Conservation (phyloP, 2,113 vertebrate species). For the Chloroceryle aenea region DNA sequence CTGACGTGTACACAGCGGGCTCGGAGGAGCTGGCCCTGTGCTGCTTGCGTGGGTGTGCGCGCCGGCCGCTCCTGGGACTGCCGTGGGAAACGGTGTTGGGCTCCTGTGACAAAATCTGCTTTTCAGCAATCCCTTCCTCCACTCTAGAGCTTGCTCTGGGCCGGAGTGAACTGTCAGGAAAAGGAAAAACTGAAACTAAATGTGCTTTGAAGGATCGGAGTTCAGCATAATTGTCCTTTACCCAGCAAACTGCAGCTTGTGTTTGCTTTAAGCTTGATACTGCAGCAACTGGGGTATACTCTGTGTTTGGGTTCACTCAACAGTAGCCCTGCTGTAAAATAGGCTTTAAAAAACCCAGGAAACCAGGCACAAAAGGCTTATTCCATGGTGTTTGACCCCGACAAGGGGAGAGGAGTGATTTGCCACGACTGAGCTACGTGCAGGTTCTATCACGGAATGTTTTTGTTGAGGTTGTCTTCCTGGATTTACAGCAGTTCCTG, state of each 20-base stretch:
- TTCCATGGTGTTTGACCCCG: background rate
- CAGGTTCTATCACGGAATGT: accelerated
- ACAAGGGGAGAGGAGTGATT: background rate
- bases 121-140: background rate
- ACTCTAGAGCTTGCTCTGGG: background rate
- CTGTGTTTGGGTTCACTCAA: background rate
- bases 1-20: background rate
- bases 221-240: background rate
- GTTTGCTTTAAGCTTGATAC: background rate
- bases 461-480: background rate
- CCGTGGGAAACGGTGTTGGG: background rate
- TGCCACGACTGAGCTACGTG: accelerated
- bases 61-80: background rate
- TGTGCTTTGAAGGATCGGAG: no score
- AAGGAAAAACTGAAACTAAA: accelerated
- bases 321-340: background rate
- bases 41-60: accelerated
- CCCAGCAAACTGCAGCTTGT: background rate
- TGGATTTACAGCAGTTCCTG: accelerated
- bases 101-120: background rate
- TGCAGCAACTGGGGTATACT: background rate
- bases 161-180: background rate
- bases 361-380: background rate
- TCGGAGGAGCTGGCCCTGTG: background rate
- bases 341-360: background rate